Conservation (phyloP, 92 coral and sea anemone species). For the Chrysogorgia sp. region DNA sequence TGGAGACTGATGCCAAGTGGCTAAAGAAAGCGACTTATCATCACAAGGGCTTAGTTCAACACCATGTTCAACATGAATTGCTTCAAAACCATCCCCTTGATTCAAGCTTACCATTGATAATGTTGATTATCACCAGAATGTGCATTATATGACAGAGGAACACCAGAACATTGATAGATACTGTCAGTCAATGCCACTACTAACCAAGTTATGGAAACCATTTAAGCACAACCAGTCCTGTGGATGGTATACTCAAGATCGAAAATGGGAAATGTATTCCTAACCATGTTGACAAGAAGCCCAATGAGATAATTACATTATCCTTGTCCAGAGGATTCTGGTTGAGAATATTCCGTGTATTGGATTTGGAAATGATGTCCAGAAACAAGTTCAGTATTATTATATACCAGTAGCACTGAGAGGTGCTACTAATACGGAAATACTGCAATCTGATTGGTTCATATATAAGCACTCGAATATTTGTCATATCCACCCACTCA, state of each 20-base stretch:
- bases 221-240: constrained; percentile 47
- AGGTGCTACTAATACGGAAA: no score
- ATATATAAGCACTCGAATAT: no score
- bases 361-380: constrained; percentile 23
- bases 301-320: constrained; percentile 63
- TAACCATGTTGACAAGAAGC: constrained; percentile 10
- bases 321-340: constrained; percentile 55
- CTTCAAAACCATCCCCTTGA: no score
- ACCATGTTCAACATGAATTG: background rate
- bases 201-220: constrained; percentile 63
- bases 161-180: no score
- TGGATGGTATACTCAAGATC: constrained; percentile 56
- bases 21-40: background rate
- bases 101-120: constrained; percentile 30
- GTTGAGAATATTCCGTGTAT: constrained; percentile 51
- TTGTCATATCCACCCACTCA: no score
- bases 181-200: constrained; percentile 58
- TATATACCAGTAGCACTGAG: background rate
- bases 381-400: constrained; percentile 41
- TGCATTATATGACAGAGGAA: constrained; percentile 57
- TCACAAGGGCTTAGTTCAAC: background rate
- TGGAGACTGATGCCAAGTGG: background rate
- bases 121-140: constrained; percentile 22
- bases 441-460: no score
- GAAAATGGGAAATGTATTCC: constrained; percentile 68